Evolutionary conservation across 2,113 vertebrate genomes (phyloP).

Genomic region (Oreocharis arfaki): DNA sequence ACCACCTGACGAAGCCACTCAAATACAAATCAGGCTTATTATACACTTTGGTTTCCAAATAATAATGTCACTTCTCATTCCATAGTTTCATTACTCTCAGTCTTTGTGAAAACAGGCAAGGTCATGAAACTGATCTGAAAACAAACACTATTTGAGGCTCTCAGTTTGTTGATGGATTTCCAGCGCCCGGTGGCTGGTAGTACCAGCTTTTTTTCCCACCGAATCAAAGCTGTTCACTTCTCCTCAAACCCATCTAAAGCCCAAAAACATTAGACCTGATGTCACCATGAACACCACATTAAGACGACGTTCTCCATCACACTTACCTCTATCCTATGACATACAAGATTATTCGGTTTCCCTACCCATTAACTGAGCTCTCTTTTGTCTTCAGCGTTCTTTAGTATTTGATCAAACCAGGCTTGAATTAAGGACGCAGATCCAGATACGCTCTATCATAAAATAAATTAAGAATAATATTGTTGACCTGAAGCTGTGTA

Average conservation of each 20-base stretch:
- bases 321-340: background rate
- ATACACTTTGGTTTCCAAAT: conserved; percentile 2
- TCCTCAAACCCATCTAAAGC: background rate
- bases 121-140: conserved; percentile 39
- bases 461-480: conserved; percentile 1
- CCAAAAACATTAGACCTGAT: background rate
- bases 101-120: background rate
- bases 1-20: background rate
- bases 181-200: background rate
- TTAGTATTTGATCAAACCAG: background rate
- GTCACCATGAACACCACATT: background rate
- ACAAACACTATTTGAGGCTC: background rate
- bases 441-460: background rate
- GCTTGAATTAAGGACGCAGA: conserved; percentile 1
- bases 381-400: background rate
- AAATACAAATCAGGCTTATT: conserved; percentile 17
- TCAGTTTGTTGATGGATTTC: background rate
- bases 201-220: background rate
- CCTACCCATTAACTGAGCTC: conserved; percentile 61
- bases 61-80: conserved; percentile 9
- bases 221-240: background rate
- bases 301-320: background rate
- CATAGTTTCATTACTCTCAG: background rate
- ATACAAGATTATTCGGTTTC: background rate
- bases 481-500: background rate